Conservation (phyloP, 1,140 invertebrate genomes). For the Pogonognathellus flavescens region DNA sequence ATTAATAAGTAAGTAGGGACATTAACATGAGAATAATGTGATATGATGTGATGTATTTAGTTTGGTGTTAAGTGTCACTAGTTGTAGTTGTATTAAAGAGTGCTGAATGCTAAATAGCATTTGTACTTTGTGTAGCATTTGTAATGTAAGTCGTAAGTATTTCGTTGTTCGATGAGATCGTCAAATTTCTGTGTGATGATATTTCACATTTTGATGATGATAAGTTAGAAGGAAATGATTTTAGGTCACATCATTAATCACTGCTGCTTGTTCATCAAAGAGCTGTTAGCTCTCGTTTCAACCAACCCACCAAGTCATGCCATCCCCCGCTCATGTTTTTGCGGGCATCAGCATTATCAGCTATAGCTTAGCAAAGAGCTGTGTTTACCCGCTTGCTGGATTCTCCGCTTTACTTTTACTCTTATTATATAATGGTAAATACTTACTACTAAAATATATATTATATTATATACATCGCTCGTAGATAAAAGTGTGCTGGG, state of each 20-base stretch:
- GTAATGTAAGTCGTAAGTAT: background rate
- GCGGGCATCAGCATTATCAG: slow-evolving; percentile 39
- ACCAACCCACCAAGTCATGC: background rate
- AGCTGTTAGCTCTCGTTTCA: slow-evolving; percentile 30
- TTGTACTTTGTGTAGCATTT: background rate
- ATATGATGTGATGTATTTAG: no score
- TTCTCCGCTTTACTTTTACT: background rate
- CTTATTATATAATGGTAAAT: background rate
- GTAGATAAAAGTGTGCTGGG: no score
- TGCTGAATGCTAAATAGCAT: no score
- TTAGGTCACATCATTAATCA: slow-evolving; percentile 63
- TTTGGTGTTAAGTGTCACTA: no score
- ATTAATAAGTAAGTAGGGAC: no score
- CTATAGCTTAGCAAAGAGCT: background rate
- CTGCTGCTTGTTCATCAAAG: slow-evolving; percentile 57
- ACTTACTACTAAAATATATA: background rate
- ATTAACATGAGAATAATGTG: no score
- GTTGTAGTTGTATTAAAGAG: background rate
- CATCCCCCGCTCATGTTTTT: slow-evolving; percentile 29
- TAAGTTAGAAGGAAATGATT: slow-evolving; percentile 59
- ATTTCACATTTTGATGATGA: slow-evolving; percentile 57
- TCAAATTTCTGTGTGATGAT: slow-evolving; percentile 47
- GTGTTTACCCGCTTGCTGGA: slow-evolving; percentile 1
- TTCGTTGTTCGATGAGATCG: slow-evolving; percentile 11
- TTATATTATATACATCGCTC: no score